Evolutionary conservation across 2,113 vertebrate genomes (phyloP).

Genomic region (Myrmecobius fasciatus): DNA sequence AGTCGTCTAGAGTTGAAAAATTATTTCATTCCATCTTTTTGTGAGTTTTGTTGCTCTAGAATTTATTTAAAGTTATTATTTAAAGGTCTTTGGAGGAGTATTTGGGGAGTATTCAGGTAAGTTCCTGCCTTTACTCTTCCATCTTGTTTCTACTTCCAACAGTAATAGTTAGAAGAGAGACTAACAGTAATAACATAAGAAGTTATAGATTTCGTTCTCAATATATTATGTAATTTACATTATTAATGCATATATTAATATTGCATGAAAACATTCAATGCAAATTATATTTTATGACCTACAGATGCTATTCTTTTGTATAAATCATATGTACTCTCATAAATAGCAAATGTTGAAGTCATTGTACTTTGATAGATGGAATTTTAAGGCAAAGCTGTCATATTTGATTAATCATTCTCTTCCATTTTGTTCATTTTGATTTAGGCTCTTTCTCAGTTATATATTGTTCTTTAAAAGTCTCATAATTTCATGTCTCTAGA

Average conservation of each 20-base stretch:
- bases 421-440: constrained; percentile 27
- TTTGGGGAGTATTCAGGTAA: too few species aligned
- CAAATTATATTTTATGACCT: not conserved
- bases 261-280: not conserved
- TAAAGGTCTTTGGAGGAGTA: too few species aligned
- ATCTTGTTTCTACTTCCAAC: too few species aligned
- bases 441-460: constrained; percentile 30
- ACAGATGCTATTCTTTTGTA: not conserved
- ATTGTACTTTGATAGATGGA: too few species aligned
- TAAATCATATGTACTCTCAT: too few species aligned
- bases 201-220: not conserved
- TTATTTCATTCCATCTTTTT: too few species aligned
- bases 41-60: too few species aligned
- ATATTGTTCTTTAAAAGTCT: not conserved
- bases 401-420: constrained; percentile 1
- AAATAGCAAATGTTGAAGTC: too few species aligned
- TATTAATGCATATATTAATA: constrained; percentile 26
- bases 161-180: not conserved
- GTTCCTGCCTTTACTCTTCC: too few species aligned
- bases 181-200: constrained; percentile 5
- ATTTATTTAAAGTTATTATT: too few species aligned
- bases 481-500: not conserved
- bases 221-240: not conserved
- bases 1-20: too few species aligned
- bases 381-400: not conserved